Conservation (phyloP, 2,113 vertebrate genomes). For the Chelonoidis abingdonii region DNA sequence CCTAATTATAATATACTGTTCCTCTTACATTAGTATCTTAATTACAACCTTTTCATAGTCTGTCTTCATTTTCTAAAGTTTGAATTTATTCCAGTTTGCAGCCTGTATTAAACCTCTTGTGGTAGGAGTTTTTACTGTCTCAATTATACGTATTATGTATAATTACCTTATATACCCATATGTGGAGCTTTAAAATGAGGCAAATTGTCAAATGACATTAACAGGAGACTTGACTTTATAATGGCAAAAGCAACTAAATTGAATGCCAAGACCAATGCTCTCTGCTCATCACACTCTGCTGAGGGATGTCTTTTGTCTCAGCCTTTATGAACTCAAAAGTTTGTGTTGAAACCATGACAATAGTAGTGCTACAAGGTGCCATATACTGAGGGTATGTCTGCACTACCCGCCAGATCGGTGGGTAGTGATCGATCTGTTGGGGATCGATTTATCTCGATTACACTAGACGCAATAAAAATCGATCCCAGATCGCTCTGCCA, state of each 20-base stretch:
- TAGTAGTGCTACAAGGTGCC: not conserved
- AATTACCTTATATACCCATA: slow-evolving; percentile 56
- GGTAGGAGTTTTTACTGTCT: slow-evolving; percentile 44
- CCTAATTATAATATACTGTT: not conserved
- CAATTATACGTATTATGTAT: slow-evolving; percentile 64
- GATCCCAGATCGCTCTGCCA: too few species aligned
- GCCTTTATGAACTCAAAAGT: not conserved
- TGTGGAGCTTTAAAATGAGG: slow-evolving; percentile 38
- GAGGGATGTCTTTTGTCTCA: not conserved
- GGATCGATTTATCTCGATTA: too few species aligned
- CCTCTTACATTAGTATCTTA: slow-evolving; percentile 18
- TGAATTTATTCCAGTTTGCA: slow-evolving; percentile 24
- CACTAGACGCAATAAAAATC: too few species aligned
- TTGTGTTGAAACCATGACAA: not conserved
- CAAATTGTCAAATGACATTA: slow-evolving; percentile 36
- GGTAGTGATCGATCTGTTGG: too few species aligned
- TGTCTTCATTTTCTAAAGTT: not conserved
- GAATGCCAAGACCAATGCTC: slow-evolving; percentile 26
- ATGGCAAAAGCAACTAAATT: slow-evolving; percentile 34
- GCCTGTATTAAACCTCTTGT: slow-evolving; percentile 33
- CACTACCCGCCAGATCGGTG: too few species aligned
- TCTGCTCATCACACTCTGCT: slow-evolving; percentile 13
- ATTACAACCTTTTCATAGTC: slow-evolving; percentile 46
- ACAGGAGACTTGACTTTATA: slow-evolving; percentile 28
- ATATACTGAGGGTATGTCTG: not conserved